These are phyloP conservation scores for Nesidiocoris tenuis DNA, from an alignment of 2,888 invertebrate species.

Conservation along the genomic window DNA sequence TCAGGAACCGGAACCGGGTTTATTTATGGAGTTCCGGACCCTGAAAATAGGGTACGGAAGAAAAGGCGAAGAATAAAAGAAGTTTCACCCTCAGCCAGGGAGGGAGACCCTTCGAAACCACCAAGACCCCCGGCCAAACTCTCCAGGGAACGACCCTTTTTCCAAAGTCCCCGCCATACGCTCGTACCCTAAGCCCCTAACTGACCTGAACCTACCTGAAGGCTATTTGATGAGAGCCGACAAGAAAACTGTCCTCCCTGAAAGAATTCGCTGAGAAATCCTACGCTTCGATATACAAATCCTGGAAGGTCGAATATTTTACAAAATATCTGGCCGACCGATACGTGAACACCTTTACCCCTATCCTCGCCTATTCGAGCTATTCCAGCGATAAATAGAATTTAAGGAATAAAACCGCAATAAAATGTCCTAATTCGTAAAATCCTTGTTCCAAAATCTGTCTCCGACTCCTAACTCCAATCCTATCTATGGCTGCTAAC, in stretches of 20 bases:
- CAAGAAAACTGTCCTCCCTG: background rate
- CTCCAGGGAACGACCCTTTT: background rate
- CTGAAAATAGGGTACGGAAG: background rate
- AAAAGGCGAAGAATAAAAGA: background rate
- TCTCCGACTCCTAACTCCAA: too few relatives aligned
- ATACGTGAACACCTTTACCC: too few relatives aligned
- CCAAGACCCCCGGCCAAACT: background rate
- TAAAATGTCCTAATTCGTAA: too few relatives aligned
- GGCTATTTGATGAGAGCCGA: conserved; percentile 3
- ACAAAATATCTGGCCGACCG: too few relatives aligned
- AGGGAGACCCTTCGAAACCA: background rate
- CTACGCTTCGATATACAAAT: too few relatives aligned
- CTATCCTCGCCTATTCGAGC: too few relatives aligned
- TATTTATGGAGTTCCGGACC: background rate
- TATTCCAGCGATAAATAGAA: too few relatives aligned
- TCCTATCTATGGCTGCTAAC: too few relatives aligned
- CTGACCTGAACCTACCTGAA: conserved; percentile 8
- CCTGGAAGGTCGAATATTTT: too few relatives aligned
- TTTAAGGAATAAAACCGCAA: too few relatives aligned
- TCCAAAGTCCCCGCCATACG: background rate
- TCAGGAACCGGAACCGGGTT: background rate
- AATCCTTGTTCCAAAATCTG: too few relatives aligned
- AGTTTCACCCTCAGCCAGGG: background rate
- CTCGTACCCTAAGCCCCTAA: background rate
- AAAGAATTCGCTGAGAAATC: too few relatives aligned